Evolutionary conservation across 2,888 invertebrate species (phyloP).

Genomic region (Luperina testacea): DNA sequence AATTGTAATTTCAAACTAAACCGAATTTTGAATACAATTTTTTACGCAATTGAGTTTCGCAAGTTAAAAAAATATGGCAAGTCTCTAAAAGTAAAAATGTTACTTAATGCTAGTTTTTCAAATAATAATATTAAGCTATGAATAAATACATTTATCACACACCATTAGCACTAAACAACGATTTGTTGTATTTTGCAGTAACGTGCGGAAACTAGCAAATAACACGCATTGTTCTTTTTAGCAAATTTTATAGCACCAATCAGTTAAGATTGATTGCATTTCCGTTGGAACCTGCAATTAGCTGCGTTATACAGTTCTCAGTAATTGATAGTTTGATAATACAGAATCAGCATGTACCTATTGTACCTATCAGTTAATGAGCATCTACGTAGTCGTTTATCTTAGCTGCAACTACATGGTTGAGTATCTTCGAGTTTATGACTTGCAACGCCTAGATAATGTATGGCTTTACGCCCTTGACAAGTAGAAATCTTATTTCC

Average conservation of each 20-base stretch:
- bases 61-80: slow-evolving; percentile 1
- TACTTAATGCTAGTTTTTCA: not conserved
- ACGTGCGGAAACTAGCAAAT: slow-evolving; percentile 27
- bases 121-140: slow-evolving; percentile 24
- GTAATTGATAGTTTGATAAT: slow-evolving; percentile 19
- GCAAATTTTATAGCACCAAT: slow-evolving; percentile 32
- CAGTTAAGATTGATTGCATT: slow-evolving; percentile 28
- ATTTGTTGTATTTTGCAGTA: slow-evolving; percentile 25
- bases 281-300: slow-evolving; percentile 30
- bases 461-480: not conserved
- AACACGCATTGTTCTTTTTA: slow-evolving; percentile 29
- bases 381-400: slow-evolving; percentile 39
- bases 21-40: not conserved
- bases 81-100: not conserved
- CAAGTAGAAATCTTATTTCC: slow-evolving; percentile 7
- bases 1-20: slow-evolving; percentile 7
- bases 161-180: slow-evolving; percentile 20
- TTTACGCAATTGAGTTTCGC: slow-evolving; percentile 5
- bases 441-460: slow-evolving; percentile 14
- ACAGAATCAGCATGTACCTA: slow-evolving; percentile 2
- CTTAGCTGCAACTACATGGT: slow-evolving; percentile 1
- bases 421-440: slow-evolving; percentile 18
- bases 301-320: not conserved
- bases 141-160: slow-evolving; percentile 22
- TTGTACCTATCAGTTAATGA: slow-evolving; percentile 30